Percentiles rank a stretch among this genome's conserved stretches.
phyloP scores from a whole-genome alignment of 2,113 vertebrate species.

The Tupaia chinensis region DNA sequence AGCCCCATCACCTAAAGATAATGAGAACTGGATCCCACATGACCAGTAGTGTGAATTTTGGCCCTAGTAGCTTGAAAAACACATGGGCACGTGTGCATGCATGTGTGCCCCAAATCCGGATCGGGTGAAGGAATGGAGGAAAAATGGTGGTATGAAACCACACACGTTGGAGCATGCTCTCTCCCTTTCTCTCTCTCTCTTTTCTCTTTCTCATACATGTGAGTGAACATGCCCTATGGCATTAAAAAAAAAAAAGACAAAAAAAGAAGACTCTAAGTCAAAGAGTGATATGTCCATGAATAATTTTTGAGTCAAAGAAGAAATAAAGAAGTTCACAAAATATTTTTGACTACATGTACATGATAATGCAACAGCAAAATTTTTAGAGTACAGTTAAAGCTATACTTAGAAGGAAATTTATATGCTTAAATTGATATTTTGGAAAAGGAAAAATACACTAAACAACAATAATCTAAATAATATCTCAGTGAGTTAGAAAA shows the following conservation, averaged over 20 bases:
- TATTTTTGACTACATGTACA: neutral
- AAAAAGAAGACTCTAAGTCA: neutral
- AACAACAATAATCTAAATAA: neutral
- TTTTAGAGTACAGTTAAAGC: neutral
- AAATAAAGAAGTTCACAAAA: neutral
- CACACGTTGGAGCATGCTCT: too few relatives aligned
- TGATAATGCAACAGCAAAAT: neutral
- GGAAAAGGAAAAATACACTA: neutral
- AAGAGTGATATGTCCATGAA: neutral
- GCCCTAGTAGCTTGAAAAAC: too few relatives aligned
- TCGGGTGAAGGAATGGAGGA: too few relatives aligned
- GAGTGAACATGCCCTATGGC: too few relatives aligned
- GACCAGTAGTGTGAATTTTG: too few relatives aligned
- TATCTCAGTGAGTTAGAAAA: neutral
- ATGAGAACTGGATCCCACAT: too few relatives aligned
- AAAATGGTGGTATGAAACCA: too few relatives aligned
- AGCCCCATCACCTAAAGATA: too few relatives aligned
- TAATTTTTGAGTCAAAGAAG: neutral
- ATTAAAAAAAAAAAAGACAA: neutral
- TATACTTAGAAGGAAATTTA: neutral
- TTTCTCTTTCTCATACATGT: too few relatives aligned
- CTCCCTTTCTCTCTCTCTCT: neutral
- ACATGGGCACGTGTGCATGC: too few relatives aligned
- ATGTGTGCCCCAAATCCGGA: too few relatives aligned
- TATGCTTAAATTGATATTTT: neutral